phyloP scores from a whole-genome alignment of 2,797 vertebrate genomes.

The Notolepis coatsorum region DNA sequence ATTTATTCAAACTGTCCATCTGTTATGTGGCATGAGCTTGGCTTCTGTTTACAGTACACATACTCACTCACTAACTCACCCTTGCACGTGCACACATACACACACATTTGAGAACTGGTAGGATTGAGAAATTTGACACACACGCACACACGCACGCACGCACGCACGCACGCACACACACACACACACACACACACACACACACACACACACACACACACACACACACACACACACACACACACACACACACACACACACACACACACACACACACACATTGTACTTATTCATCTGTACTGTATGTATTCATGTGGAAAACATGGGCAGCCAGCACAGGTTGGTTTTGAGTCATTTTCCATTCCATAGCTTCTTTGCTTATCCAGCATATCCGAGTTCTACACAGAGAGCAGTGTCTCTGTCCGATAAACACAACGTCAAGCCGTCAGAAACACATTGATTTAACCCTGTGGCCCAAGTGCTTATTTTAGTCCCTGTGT shows the following conservation, averaged over 20 bases:
- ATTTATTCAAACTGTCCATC: constrained; percentile 82
- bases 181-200: constrained; percentile 18
- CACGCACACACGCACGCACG: neutral
- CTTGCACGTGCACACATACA: neutral
- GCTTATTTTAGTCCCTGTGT: neutral
- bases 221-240: neutral
- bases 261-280: too few species aligned
- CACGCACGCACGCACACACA: neutral
- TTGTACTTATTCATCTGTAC: too few species aligned
- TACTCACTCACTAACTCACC: neutral
- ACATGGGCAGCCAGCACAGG: neutral
- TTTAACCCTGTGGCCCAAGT: neutral
- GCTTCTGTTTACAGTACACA: constrained; percentile 30
- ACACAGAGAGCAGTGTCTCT: neutral
- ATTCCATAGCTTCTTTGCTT: neutral
- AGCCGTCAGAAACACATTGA: neutral
- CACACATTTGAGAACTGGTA: neutral
- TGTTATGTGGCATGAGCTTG: constrained; percentile 69
- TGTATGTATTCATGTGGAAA: too few species aligned
- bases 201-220: constrained; percentile 9
- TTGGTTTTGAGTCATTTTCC: neutral
- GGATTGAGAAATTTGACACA: neutral
- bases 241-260: neutral
- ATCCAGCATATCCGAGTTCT: neutral
- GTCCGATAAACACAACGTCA: neutral